Conservation (phyloP, 2,113 vertebrate genomes). For the Hemiscyllium ocellatum region DNA sequence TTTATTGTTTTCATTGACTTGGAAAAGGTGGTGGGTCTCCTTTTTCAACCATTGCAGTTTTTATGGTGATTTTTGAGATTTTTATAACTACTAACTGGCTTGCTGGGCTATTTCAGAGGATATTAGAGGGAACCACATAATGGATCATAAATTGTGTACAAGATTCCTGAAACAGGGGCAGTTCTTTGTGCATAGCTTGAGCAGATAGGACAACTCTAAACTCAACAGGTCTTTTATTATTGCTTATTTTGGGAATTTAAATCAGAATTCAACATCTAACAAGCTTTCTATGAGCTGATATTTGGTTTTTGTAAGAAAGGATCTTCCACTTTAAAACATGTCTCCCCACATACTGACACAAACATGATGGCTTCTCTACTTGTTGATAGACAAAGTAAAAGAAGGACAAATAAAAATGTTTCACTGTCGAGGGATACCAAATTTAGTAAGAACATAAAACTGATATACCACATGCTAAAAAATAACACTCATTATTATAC, state of each 20-base stretch:
- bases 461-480: background rate
- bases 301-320: background rate
- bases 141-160: too few relatives aligned
- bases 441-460: background rate
- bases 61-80: background rate
- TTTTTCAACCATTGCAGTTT: background rate
- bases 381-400: background rate
- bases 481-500: background rate
- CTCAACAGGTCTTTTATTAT: background rate
- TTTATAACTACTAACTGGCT: background rate
- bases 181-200: background rate
- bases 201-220: background rate
- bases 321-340: background rate
- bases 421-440: background rate
- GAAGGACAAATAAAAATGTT: background rate
- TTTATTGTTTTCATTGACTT: background rate
- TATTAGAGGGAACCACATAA: background rate
- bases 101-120: background rate
- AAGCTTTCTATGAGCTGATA: background rate
- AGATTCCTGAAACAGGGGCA: background rate
- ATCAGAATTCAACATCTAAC: background rate
- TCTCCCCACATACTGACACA: background rate
- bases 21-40: background rate
- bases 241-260: background rate
- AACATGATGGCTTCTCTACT: background rate